phyloP scores from a whole-genome alignment of 2,888 invertebrate species.

The Zaprionus bogoriensis region DNA sequence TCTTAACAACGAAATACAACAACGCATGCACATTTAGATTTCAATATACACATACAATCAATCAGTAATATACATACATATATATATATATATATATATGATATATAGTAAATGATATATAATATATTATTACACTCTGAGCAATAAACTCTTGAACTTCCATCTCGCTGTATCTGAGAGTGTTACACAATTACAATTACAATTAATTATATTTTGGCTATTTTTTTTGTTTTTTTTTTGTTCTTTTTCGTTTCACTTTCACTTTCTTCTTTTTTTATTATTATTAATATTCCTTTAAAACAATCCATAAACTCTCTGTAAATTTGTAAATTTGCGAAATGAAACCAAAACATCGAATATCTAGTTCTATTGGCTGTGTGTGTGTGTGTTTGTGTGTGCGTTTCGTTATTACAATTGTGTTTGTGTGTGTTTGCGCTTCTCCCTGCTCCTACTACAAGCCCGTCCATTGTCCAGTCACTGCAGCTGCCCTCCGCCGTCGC shows the following conservation, averaged over 20 bases:
- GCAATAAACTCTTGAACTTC: constrained; percentile 29
- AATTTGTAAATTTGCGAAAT: background rate
- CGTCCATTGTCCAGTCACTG: too few relatives aligned
- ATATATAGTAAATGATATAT: constrained; percentile 8
- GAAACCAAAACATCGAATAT: constrained; percentile 14
- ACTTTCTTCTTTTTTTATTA: constrained; percentile 14
- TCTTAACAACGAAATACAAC: constrained; percentile 44
- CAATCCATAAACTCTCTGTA: constrained; percentile 8
- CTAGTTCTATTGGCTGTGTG: constrained; percentile 1
- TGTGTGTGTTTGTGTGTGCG: constrained; percentile 3
- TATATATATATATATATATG: constrained; percentile 1
- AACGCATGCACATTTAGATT: constrained; percentile 47
- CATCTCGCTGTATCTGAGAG: too few relatives aligned
- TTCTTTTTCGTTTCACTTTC: constrained; percentile 18
- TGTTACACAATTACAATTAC: too few relatives aligned
- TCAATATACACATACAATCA: constrained; percentile 12
- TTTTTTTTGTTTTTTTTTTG: background rate
- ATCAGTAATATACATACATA: too few relatives aligned
- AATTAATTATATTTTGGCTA: background rate
- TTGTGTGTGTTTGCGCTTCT: constrained; percentile 6
- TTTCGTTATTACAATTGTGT: background rate
- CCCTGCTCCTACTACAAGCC: background rate
- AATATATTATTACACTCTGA: constrained; percentile 20
- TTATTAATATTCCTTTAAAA: constrained; percentile 22
- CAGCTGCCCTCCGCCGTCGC: constrained; percentile 17